Evolutionary conservation across 2,888 invertebrate species (phyloP).

Genomic region (Lasioglossum pauxillum): DNA sequence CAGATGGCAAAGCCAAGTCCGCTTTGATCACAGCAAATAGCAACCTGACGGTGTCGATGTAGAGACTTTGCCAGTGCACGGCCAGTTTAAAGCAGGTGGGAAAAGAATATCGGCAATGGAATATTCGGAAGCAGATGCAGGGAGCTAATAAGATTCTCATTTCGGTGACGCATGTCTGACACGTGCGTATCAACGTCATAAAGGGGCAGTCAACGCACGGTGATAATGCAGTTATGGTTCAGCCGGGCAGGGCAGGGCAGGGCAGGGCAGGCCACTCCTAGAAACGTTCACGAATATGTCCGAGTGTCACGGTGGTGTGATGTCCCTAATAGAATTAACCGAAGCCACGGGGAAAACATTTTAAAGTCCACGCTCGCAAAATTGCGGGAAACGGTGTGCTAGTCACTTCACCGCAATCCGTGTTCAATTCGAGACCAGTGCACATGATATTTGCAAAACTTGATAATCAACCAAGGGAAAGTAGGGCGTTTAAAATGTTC

Average conservation of each 20-base stretch:
- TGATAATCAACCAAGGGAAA: no score
- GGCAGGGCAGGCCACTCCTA: conserved; percentile 26
- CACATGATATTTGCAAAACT: no score
- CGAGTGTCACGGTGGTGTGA: conserved; percentile 59
- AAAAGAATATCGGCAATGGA: conserved; percentile 26
- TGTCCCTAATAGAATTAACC: conserved; percentile 64
- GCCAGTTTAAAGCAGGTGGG: no score
- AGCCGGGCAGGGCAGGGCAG: no score
- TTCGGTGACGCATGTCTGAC: conserved; percentile 58
- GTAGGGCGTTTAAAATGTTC: no score
- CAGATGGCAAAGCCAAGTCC: neutral
- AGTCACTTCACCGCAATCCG: conserved; percentile 6
- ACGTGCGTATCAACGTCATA: conserved; percentile 66
- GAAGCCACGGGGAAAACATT: conserved; percentile 44
- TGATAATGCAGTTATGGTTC: conserved; percentile 62
- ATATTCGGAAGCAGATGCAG: neutral
- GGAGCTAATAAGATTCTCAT: conserved; percentile 47
- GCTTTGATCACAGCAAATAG: neutral
- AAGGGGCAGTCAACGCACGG: conserved; percentile 38
- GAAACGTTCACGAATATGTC: conserved; percentile 43
- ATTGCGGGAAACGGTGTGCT: conserved; percentile 17
- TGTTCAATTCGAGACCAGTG: neutral
- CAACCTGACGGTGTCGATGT: no score
- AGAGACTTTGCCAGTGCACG: no score
- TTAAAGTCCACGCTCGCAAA: conserved; percentile 31